Conservation (phyloP, 2,113 vertebrate genomes). For the Choloepus hoffmanni region DNA sequence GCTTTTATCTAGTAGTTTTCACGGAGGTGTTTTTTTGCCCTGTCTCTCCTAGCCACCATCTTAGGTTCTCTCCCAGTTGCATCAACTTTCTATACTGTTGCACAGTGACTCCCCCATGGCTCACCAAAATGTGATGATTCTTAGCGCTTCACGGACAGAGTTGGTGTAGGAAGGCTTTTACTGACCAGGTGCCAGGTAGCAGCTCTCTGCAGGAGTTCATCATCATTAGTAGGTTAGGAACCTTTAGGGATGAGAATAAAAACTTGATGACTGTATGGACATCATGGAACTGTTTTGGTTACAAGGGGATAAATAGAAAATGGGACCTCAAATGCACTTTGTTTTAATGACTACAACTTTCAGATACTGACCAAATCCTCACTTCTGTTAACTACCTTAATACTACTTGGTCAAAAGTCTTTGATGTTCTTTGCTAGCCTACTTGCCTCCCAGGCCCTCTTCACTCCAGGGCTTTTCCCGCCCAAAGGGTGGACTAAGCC, state of each 20-base stretch:
- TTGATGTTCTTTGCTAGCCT: not conserved
- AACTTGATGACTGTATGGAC: not conserved
- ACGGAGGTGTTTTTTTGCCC: no score
- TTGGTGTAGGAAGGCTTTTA: conserved; percentile 24
- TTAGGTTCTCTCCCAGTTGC: no score
- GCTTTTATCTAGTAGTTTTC: no score
- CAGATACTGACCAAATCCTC: not conserved
- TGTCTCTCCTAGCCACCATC: no score
- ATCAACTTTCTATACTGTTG: not conserved
- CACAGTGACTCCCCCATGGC: not conserved
- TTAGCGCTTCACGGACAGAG: not conserved
- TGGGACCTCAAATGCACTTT: not conserved
- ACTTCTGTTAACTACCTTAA: not conserved
- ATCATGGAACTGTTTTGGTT: not conserved
- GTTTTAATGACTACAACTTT: conserved; percentile 4
- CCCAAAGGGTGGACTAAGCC: not conserved
- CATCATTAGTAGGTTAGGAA: not conserved
- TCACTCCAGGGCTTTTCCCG: not conserved
- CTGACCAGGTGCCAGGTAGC: not conserved
- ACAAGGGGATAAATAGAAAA: not conserved
- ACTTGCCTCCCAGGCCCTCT: not conserved
- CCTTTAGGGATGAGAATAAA: not conserved
- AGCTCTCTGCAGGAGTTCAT: not conserved
- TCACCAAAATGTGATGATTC: not conserved
- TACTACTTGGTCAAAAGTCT: not conserved